Conservation (phyloP, 53 echinoderm and acorn worm species). For the Paracentrotus lividus region DNA sequence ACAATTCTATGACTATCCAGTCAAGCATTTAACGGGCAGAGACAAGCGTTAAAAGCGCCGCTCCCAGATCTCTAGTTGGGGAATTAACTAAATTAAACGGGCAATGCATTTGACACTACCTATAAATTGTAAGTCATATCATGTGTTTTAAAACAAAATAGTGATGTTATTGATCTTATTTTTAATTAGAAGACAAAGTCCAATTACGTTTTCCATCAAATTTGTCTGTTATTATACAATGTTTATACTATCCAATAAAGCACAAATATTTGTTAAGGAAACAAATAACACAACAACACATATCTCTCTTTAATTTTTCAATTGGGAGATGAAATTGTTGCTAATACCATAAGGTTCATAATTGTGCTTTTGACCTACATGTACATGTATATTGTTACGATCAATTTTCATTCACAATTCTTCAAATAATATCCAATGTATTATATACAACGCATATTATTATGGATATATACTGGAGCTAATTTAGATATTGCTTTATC, state of each 20-base stretch:
- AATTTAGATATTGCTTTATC: background rate
- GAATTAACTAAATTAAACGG: conserved; percentile 59
- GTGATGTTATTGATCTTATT: background rate
- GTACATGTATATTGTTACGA: too few species aligned
- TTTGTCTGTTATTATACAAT: background rate
- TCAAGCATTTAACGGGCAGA: conserved; percentile 26
- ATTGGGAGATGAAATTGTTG: background rate
- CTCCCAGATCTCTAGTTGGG: background rate
- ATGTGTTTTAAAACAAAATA: background rate
- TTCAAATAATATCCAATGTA: background rate
- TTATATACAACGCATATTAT: background rate
- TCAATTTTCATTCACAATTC: background rate
- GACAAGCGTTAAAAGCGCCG: conserved; percentile 46
- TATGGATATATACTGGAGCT: background rate
- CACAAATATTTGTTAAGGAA: background rate
- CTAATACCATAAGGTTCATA: background rate
- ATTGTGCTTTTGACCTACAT: background rate
- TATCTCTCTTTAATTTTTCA: background rate
- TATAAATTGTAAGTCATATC: background rate
- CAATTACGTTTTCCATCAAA: background rate
- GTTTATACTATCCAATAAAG: background rate
- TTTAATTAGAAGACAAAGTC: background rate
- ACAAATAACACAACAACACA: background rate
- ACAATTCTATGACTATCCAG: conserved; percentile 27
- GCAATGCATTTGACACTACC: background rate